Base-by-base conservation (phyloP, 2,888 invertebrate species). In the Crioceris asparagi region DNA sequence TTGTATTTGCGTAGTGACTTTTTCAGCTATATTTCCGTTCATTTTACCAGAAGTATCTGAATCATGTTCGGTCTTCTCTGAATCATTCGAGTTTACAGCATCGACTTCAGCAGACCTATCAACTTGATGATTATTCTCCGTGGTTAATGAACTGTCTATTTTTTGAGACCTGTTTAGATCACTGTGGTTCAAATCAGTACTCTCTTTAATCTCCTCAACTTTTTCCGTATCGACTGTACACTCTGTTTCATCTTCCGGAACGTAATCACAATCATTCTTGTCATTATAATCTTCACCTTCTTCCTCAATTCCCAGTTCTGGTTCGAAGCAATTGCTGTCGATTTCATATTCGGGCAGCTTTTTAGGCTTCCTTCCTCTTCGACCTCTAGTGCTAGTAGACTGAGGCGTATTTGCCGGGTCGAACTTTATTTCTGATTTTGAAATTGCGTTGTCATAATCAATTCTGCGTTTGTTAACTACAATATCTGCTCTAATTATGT, bases 401-500 rank as follows among this genome's bases (percentile, higher is more conserved):
- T 31, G 17, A 17, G n/a, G 26, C 27, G 37, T 39, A 14, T 21
- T n/a, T 27, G 40, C 17, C 14, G 44, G 40, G 19, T 51, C 47
- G 14, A 50, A 39, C 43, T 52, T 49, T 26, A 56, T 56, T 42
- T 57, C 53, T 4, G 51, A 49, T 42, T 52, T 55, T 27, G 53
- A 49, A 33, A 56, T 55, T 14, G 55, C 34, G 46, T 50, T 55
- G 35, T 56, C 57, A 47, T 57, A 56, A 42, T 57, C 57, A 32
- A 56, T 51, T 36, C 45, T 47, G 39, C 53, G 51, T 34, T 52
- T 54, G 45, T 57, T 57, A 11, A 58, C 49, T 15, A 59, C 56
- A 36, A 59, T 53, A 45, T 58, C 59, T 4, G 59, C 57, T 25
- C 56, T 45, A 19, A 59, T 59, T 23, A 59, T 51, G 44, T 59